Percentiles rank a stretch among this genome's conserved stretches.
phyloP scores from a whole-genome alignment of 2,888 invertebrate species.

The Scaptomyza flava region DNA sequence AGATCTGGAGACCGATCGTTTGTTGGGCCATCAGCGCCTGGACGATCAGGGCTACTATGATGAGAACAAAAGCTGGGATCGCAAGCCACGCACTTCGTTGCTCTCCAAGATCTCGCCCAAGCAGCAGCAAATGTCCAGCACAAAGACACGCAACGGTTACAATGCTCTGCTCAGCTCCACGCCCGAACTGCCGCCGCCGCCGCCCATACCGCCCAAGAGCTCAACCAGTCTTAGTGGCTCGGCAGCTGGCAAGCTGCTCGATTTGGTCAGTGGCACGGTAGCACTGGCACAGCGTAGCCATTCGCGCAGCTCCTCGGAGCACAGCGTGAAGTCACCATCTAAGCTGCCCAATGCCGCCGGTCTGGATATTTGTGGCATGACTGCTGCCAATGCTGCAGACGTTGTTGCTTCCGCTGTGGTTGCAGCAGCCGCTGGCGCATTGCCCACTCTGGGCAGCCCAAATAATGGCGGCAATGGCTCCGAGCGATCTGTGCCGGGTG shows the following conservation, averaged over 20 bases:
- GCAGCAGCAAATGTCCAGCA: constrained; percentile 80
- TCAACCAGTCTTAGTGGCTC: constrained; percentile 28
- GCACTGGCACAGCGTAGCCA: constrained; percentile 56
- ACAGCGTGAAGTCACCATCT: constrained; percentile 85
- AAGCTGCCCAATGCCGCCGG: constrained; percentile 70
- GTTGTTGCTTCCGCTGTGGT: constrained; percentile 72
- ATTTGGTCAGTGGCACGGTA: constrained; percentile 62
- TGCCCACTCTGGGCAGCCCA: constrained; percentile 85
- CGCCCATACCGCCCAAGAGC: constrained; percentile 83
- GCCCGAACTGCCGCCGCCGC: constrained; percentile 82
- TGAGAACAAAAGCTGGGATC: constrained; percentile 87
- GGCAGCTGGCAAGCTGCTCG: constrained; percentile 71
- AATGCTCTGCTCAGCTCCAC: constrained; percentile 84
- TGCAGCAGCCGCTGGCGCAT: constrained; percentile 25
- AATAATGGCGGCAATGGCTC: constrained; percentile 84
- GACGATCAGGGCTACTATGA: constrained; percentile 97
- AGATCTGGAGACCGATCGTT: constrained; percentile 98
- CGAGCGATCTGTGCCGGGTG: constrained; percentile 83
- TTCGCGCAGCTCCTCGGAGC: constrained; percentile 83
- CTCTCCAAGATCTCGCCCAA: constrained; percentile 84
- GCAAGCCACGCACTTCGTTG: constrained; percentile 81
- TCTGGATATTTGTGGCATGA: constrained; percentile 43
- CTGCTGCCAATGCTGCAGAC: constrained; percentile 56
- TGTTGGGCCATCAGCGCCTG: constrained; percentile 97
- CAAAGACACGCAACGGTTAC: constrained; percentile 83